A percentile compares a stretch with the other conserved stretches of the same genome.
phyloP scores from a whole-genome alignment of 2,888 invertebrate species.

The Mayetiola destructor region DNA sequence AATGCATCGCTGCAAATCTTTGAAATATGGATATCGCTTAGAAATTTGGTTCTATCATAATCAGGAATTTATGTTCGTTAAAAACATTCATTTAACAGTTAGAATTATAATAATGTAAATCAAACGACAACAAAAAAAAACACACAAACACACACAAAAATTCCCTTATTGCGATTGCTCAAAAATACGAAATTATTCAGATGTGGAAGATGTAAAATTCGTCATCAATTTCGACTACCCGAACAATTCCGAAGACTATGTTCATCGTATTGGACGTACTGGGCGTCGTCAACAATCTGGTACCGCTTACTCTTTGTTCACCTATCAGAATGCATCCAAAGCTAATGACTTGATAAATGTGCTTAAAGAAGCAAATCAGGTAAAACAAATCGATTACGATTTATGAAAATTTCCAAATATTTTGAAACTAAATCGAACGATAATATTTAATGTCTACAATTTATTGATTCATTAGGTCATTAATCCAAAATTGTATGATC shows the following conservation, averaged over 20 bases:
- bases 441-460: neutral
- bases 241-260: conserved; percentile 93
- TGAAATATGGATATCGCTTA: neutral
- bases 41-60: conserved; percentile 11
- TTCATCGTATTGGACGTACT: conserved; percentile 84
- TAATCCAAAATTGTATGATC: conserved; percentile 71
- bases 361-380: conserved; percentile 85
- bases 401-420: neutral
- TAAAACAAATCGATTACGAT: conserved; percentile 23
- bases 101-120: too few relatives aligned
- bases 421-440: neutral
- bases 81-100: too few relatives aligned
- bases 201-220: conserved; percentile 98
- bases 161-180: neutral
- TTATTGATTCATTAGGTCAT: conserved; percentile 41
- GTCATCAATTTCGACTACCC: conserved; percentile 99
- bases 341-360: conserved; percentile 84
- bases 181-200: conserved; percentile 38
- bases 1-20: too few relatives aligned
- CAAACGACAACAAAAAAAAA: conserved; percentile 13
- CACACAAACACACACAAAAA: neutral
- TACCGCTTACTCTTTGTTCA: conserved; percentile 93
- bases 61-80: too few relatives aligned
- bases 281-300: conserved; percentile 85
- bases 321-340: conserved; percentile 77